phyloP scores from a whole-genome alignment of 2,797 vertebrate species.

The Arnoldichthys spilopterus region DNA sequence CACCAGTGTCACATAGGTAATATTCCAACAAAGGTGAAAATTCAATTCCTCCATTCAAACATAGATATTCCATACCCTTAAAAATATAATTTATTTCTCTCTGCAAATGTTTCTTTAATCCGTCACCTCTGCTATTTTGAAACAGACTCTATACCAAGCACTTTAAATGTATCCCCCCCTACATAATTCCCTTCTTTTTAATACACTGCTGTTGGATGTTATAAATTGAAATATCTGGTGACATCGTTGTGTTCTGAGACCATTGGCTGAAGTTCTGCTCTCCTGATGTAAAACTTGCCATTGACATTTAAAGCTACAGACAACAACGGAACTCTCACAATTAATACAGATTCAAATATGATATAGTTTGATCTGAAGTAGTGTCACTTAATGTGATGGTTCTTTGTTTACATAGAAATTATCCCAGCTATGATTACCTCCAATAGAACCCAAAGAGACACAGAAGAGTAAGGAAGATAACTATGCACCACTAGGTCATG shows the following conservation, averaged over 20 bases:
- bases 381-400: background rate
- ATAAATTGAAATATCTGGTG: background rate
- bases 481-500: background rate
- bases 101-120: background rate
- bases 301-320: background rate
- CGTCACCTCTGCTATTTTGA: background rate
- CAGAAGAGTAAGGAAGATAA: background rate
- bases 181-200: background rate
- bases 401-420: background rate
- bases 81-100: background rate
- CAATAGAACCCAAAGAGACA: background rate
- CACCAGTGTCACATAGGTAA: background rate
- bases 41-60: background rate
- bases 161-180: background rate
- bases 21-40: background rate
- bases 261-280: background rate
- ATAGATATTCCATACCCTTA: background rate
- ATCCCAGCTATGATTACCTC: background rate
- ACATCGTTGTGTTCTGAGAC: background rate
- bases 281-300: background rate
- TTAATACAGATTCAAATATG: background rate
- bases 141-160: background rate
- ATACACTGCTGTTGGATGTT: background rate
- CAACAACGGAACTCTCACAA: background rate
- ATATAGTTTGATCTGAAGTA: background rate